Percentiles rank a stretch among this genome's conserved stretches.
Evolutionary conservation across 1,140 invertebrate genomes (phyloP).

Genomic region (Bombus impatiens): DNA sequence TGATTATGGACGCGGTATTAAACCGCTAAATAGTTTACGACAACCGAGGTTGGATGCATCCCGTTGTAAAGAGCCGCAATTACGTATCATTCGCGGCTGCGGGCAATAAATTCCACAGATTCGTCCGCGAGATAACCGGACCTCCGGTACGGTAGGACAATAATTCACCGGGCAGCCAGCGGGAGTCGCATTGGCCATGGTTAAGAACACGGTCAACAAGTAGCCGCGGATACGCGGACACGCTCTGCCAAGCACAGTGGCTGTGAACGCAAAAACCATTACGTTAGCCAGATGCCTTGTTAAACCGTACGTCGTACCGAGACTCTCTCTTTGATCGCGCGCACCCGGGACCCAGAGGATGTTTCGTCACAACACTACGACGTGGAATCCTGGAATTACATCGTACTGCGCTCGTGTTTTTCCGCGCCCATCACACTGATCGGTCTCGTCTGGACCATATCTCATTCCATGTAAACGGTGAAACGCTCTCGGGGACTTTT

Average conservation of each 20-base stretch:
- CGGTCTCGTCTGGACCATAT: background rate
- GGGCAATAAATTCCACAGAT: slow-evolving; percentile 77
- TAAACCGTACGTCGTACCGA: slow-evolving; percentile 5
- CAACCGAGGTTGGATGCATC: background rate
- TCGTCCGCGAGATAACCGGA: slow-evolving; percentile 71
- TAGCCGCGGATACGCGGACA: slow-evolving; percentile 69
- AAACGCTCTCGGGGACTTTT: background rate
- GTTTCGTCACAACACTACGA: background rate
- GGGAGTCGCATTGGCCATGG: slow-evolving; percentile 52
- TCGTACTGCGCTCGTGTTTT: background rate
- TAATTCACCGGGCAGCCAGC: slow-evolving; percentile 71
- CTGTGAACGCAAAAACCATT: slow-evolving; percentile 65
- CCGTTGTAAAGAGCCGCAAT: slow-evolving; percentile 74
- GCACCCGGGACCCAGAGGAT: background rate
- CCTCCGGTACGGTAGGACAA: slow-evolving; percentile 65
- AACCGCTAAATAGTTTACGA: background rate
- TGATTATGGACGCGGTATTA: background rate
- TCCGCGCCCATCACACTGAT: background rate
- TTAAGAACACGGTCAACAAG: slow-evolving; percentile 76
- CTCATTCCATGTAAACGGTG: background rate
- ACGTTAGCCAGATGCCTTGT: slow-evolving; percentile 61
- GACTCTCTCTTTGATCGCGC: slow-evolving; percentile 22
- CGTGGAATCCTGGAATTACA: background rate
- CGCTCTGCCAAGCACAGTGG: slow-evolving; percentile 59
- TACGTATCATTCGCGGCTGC: slow-evolving; percentile 76